These are phyloP conservation scores for Anguilla marmorata DNA, from an alignment of 2,797 vertebrate species.

Conservation along the genomic window DNA sequence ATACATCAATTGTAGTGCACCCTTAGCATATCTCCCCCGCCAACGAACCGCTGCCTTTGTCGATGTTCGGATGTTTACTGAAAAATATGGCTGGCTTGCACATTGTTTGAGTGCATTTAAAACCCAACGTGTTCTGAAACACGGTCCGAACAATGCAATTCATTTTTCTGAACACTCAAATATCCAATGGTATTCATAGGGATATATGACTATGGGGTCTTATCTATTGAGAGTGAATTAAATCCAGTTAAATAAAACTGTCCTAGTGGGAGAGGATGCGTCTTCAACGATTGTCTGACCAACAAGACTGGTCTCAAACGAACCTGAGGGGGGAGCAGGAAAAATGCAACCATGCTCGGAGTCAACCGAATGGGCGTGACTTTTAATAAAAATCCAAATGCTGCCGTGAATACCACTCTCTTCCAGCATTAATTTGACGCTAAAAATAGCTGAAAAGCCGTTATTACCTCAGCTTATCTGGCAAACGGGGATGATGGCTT, in stretches of 20 bases:
- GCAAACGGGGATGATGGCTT: slow-evolving; percentile 53
- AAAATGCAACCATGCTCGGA: slow-evolving; percentile 58
- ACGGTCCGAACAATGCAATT: not conserved
- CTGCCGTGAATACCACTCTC: slow-evolving; percentile 66
- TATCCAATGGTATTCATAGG: not conserved
- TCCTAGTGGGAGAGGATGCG: slow-evolving; percentile 48
- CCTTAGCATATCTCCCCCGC: not conserved
- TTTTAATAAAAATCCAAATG: slow-evolving; percentile 53
- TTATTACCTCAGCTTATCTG: slow-evolving; percentile 74
- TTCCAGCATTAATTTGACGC: slow-evolving; percentile 66
- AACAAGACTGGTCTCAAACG: slow-evolving; percentile 32
- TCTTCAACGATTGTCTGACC: slow-evolving; percentile 33
- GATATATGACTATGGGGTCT: not conserved
- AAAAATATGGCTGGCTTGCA: not conserved
- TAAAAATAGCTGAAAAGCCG: slow-evolving; percentile 73
- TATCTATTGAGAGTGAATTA: not conserved
- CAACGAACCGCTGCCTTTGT: not conserved
- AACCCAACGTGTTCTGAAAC: not conserved
- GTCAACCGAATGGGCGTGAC: slow-evolving; percentile 50
- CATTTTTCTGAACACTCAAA: not conserved
- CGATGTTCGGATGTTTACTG: not conserved
- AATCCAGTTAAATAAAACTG: slow-evolving; percentile 43
- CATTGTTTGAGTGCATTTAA: not conserved
- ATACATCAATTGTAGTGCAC: not conserved
- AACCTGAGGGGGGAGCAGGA: slow-evolving; percentile 31